These are phyloP conservation scores for Megaceryle torquata DNA, from an alignment of 2,113 vertebrate genomes.

Conservation along the genomic window DNA sequence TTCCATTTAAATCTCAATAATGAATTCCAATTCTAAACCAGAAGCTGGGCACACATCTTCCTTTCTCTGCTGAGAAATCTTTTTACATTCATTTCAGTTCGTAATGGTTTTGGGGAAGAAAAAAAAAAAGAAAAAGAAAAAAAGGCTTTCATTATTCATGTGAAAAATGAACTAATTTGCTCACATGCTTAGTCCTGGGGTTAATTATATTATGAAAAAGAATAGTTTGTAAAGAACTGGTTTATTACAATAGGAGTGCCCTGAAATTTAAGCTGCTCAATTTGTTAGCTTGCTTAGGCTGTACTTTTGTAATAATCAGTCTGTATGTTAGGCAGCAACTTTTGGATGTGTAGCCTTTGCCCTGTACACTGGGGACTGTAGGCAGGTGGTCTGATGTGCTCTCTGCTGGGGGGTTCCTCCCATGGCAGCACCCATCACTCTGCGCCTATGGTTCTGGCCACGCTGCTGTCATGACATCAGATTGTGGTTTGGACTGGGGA, in stretches of 20 bases:
- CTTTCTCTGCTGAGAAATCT: neutral
- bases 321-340: neutral
- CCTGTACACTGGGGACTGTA: rapidly evolving
- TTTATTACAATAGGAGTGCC: neutral
- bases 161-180: constrained; percentile 44
- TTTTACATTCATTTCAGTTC: neutral
- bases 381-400: neutral
- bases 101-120: neutral
- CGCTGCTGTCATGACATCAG: rapidly evolving
- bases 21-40: neutral
- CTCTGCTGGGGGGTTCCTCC: neutral
- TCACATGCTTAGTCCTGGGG: neutral
- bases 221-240: neutral
- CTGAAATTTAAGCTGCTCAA: constrained; percentile 36
- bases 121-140: neutral
- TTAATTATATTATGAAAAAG: constrained; percentile 49
- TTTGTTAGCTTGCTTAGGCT: neutral
- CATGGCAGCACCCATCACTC: rapidly evolving
- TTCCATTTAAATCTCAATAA: constrained; percentile 13
- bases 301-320: rapidly evolving
- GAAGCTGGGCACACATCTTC: neutral
- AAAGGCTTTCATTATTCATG: neutral
- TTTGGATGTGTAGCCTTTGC: neutral
- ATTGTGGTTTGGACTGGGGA: rapidly evolving
- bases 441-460: too few species aligned